These are phyloP conservation scores for Cyanoliseus patagonus DNA, from an alignment of 2,113 vertebrate genomes.

Conservation along the genomic window DNA sequence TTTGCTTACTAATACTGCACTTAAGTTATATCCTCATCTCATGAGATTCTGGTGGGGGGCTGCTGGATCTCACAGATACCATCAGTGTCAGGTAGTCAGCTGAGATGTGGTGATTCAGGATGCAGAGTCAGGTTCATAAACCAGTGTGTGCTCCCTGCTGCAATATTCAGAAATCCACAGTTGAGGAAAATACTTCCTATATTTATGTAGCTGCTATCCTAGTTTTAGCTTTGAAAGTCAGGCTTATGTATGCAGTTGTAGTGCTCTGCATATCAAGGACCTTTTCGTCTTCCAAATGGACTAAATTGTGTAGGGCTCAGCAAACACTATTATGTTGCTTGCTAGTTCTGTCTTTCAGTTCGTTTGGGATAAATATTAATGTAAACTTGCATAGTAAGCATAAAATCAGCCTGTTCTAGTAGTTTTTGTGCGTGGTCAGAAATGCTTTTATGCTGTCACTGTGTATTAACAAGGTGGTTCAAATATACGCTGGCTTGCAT, in stretches of 20 bases:
- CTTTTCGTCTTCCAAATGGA: constrained; percentile 14
- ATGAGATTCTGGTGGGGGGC: neutral
- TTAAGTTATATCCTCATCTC: neutral
- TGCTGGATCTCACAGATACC: neutral
- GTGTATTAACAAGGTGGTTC: neutral
- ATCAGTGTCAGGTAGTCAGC: neutral
- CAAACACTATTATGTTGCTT: neutral
- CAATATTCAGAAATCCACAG: neutral
- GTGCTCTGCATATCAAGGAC: constrained; percentile 1
- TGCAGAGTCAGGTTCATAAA: neutral
- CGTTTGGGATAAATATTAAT: constrained; percentile 48
- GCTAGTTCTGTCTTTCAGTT: constrained; percentile 8
- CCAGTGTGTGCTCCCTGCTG: neutral
- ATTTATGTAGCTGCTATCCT: neutral
- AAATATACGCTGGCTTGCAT: neutral
- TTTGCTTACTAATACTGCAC: neutral
- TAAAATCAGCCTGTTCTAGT: constrained; percentile 4
- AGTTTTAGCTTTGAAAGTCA: constrained; percentile 7
- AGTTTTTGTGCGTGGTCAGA: neutral
- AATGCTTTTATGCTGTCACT: neutral
- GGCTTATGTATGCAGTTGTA: constrained; percentile 3
- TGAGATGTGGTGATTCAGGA: neutral
- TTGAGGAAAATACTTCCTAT: constrained; percentile 2
- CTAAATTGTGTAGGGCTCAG: constrained; percentile 7
- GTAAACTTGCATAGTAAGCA: constrained; percentile 11